Conservation (phyloP, 2,113 vertebrate species). For the Pygoscelis adeliae region DNA sequence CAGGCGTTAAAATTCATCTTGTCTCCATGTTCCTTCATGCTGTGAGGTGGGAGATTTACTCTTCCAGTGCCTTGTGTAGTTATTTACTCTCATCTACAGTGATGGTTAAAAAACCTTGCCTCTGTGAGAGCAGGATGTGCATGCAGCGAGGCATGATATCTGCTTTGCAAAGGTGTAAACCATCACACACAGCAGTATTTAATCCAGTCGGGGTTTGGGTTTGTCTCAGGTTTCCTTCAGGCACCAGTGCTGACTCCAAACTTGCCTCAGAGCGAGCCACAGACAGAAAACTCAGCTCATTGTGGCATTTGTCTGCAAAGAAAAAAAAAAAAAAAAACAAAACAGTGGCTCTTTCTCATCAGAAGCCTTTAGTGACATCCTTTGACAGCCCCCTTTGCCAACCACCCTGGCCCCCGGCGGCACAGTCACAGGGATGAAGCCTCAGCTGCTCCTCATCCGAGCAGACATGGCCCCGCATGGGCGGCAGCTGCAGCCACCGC, state of each 20-base stretch:
- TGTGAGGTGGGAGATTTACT: not conserved
- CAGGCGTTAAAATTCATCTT: not conserved
- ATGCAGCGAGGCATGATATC: not conserved
- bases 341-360: not conserved
- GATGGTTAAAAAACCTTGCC: not conserved
- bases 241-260: not conserved
- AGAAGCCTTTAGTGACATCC: not conserved
- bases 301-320: not conserved
- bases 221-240: not conserved
- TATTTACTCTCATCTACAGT: not conserved
- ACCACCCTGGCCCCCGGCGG: not conserved
- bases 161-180: not conserved
- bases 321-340: not conserved
- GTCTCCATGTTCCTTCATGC: not conserved
- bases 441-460: accelerated
- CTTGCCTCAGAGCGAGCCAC: not conserved
- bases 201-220: not conserved
- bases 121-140: not conserved
- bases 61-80: not conserved
- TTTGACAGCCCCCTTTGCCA: not conserved
- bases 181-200: not conserved
- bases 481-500: not conserved
- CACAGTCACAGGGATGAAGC: not conserved
- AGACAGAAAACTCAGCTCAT: not conserved
- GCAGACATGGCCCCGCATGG: not conserved